Base-by-base conservation (phyloP, 1,140 invertebrate genomes). In the Trachelipus rathkii region DNA sequence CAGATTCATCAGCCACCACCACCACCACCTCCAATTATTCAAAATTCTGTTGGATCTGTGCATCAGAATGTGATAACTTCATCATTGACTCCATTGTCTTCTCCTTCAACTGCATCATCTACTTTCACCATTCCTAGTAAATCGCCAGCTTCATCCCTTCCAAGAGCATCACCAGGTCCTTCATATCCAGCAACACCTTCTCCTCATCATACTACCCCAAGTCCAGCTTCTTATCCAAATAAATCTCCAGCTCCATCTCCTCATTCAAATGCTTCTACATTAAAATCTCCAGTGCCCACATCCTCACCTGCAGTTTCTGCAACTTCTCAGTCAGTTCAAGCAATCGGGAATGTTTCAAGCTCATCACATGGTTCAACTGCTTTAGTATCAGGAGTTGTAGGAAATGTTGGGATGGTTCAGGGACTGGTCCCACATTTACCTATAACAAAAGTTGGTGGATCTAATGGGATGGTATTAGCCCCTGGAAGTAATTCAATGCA, bases 371-470 rank as follows among this genome's bases (percentile, higher is more conserved):
- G 3, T 15, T 60, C 50, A 13, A 8, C 50, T 19, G 19, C 50
- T 60, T 60, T 60, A 60, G 50, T 60, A 19, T 60, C 50, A 15
- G 50, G 50, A 15, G 50, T 60, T 60, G 50, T 60, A 60, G 50
- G 50, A 60, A 60, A 60, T 19, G 19, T 60, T 2, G 8, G 50
- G 1, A 60, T 60, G 50, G 50, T 60, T 15, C 50, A 60, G 8
- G 50, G 50, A 60, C 50, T 60, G 50, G 50, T 60, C 8, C 50
- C 50, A 19, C 50, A 60, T 60, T 60, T 60, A 8, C 50, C 50
- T 15, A 60, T 60, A 15, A 60, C 11, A 3, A 13, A 60, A 19
- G 50, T 60, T 60, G 50, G 50, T 15, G 50, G 50, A 60, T 60
- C 50, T 15, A 60, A 60, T 60, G 50, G 50, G 50, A 8, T 60